These are phyloP conservation scores for Cydia splendana DNA, from an alignment of 1,140 invertebrate species.

Conservation along the genomic window DNA sequence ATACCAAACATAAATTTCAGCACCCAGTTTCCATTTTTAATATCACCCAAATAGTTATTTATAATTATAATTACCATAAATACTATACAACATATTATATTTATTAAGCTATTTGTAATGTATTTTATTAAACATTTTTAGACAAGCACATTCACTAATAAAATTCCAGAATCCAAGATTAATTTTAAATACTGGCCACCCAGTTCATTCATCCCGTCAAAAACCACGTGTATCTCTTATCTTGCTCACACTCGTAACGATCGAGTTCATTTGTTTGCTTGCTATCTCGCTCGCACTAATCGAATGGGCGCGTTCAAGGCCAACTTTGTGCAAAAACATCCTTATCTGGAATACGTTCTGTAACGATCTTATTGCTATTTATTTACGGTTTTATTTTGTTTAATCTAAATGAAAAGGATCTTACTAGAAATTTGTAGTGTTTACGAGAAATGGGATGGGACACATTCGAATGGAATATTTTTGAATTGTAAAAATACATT, in stretches of 20 bases:
- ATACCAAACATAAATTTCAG: too few species aligned
- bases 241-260: constrained; percentile 9
- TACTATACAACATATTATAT: too few species aligned
- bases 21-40: too few species aligned
- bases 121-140: not conserved
- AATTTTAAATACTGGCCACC: constrained; percentile 32
- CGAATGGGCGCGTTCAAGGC: not conserved
- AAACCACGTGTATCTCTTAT: constrained; percentile 38
- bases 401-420: not conserved
- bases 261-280: constrained; percentile 22
- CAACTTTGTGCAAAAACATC: constrained; percentile 22
- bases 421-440: constrained; percentile 16
- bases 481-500: too few species aligned
- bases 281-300: constrained; percentile 24
- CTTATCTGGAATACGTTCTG: constrained; percentile 4
- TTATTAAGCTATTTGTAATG: too few species aligned
- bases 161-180: constrained; percentile 1
- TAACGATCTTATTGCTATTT: not conserved
- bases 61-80: too few species aligned
- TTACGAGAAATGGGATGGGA: not conserved
- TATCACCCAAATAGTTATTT: too few species aligned
- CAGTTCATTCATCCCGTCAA: constrained; percentile 30
- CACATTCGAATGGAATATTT: too few species aligned
- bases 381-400: not conserved
- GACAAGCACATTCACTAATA: not conserved